Evolutionary conservation across 2,888 invertebrate genomes (phyloP), one percentile per base, ranked within the genome.

Genomic region (Pomacea canaliculata): DNA sequence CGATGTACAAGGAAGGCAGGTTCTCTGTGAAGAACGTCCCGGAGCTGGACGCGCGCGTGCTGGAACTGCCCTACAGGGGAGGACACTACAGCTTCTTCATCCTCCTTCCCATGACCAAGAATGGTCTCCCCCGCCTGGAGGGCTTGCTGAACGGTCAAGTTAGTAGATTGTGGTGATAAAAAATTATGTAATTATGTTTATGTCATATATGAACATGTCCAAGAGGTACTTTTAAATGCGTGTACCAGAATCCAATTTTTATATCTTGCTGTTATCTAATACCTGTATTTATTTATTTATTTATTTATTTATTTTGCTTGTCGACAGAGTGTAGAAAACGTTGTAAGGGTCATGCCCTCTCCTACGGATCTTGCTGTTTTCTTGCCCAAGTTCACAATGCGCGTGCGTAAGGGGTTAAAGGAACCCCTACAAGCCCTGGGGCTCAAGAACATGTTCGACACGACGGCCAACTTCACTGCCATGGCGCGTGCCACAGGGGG

Each of bases 21-120:
- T 71, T 63, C 71, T 7, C 62, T 49, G 63, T 71, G 0, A 71
- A 71, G 71, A 23, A 4, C 13, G 46, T 71, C n/a, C 48, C 23
- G 23, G n/a, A 49, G 1, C 9, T 71, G n/a, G 5, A 18, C 27
- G 16, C 49, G 5, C 7, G 23, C 16, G 62, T 71, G 18, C 23
- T 71, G 63, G 71, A 71, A 49, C 71, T 71, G 48, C 71, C 63
- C 9, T 71, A 62, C 49, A 63, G 62, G n/a, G 71, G 63, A 12
- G 71, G 27, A 19, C 12, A 62, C 1, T 71, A 63, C 71, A 48
- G 62, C 48, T n/a, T 71, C 37, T 71, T 71, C 71, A 63, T 71
- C 48, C 46, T 71, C 49, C 71, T 71, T 8, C 71, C 71, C 10
- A 49, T 23, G 0, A n/a, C 19, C 12, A 49, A 9, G 19, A 48